Base-by-base conservation (phyloP, 2,888 invertebrate species). In the Nesidiocoris tenuis region DNA sequence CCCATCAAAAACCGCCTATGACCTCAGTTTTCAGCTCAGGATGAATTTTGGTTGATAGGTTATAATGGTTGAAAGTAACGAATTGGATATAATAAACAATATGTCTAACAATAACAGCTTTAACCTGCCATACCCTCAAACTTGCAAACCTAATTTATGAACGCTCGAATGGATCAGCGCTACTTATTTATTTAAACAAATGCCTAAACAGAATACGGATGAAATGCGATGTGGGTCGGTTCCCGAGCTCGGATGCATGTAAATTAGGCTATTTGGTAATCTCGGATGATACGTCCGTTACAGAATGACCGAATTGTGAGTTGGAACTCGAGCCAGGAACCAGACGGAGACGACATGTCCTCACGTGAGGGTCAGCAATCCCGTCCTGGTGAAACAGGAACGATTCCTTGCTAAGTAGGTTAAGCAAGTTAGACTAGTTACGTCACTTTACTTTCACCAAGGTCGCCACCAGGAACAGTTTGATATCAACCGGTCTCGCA, bases 371-470 rank as follows among this genome's bases (percentile, higher is more conserved):
- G 70, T 59, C 59, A 59, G 24, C 3, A 39, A 56, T 5, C 57
- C 59, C 59, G 70, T 56, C 67, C n/a, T n/a, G n/a, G 67, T 67
- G 70, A 57, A 59, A 67, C 70, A 24, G 25, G 59, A 54, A 70
- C 56, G 70, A 70, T 18, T 55, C 70, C 16, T 23, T 17, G 9
- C 1, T 19, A 70, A 70, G 70, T 70, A 59, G 59, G 70, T 70
- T 57, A 70, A 70, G 18, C 70, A 59, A 24, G 25, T 65, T 65
- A 56, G 22, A 1, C 23, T n/a, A 39, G 54, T 70, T 70, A 70
- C 70, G 70, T 70, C 70, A 70, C 18, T 24, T 12, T 18, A 70
- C 70, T 70, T 70, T 70, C 70, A 70, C 70, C 70, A 70, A 70
- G 70, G 70, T 70, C 70, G 70, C 12, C 21, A 39, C 12, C 55